Evolutionary conservation across 2,888 invertebrate genomes (phyloP), one percentile per base, ranked within the genome.

Genomic region (Eristalis intricaria): DNA sequence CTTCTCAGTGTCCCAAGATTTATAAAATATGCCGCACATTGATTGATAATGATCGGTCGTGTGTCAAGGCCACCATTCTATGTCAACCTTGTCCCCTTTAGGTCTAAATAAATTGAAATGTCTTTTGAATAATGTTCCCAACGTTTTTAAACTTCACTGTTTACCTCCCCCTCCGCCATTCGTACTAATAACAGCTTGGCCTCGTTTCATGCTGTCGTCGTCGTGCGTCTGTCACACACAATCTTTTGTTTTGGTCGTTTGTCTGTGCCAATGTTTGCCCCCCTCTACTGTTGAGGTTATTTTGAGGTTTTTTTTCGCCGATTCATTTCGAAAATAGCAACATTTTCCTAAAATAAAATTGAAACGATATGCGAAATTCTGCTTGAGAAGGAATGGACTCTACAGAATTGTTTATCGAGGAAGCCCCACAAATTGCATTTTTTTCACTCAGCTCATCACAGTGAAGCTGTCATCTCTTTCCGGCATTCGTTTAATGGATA

Each of bases 101-200:
- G 50, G 50, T 50, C 50, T 19, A 50, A 50, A 50, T 50, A 19
- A 50, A 50, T 19, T 50, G 50, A 50, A 5, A 19, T 19, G 50
- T 50, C 50, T n/a, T 50, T 50, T 50, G 50, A 19, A 50, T 50
- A n/a, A 50, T 50, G 50, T 50, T 50, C 50, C 10, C 23, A n/a
- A 40, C 56, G 29, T 70, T 65, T 78, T 82, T 73, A 65, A n/a
- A 79, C 66, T 63, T 74, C 58, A 86, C 75, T 86, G 86, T 82
- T 43, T 32, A 35, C 50, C 66, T 56, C 60, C n/a, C 19, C 50
- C 50, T 7, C 19, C 0, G 19, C 19, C 50, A 19, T 40, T 73
- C 78, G 66, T 82, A 86, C 75, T 86, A 86, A 78, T 82, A 78
- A 75, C 82, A 66, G 82, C 74, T 78, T 86, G 86, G 82, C 86